Conservation (phyloP, 2,888 invertebrate species). For the Eugnorisma glareosa region DNA sequence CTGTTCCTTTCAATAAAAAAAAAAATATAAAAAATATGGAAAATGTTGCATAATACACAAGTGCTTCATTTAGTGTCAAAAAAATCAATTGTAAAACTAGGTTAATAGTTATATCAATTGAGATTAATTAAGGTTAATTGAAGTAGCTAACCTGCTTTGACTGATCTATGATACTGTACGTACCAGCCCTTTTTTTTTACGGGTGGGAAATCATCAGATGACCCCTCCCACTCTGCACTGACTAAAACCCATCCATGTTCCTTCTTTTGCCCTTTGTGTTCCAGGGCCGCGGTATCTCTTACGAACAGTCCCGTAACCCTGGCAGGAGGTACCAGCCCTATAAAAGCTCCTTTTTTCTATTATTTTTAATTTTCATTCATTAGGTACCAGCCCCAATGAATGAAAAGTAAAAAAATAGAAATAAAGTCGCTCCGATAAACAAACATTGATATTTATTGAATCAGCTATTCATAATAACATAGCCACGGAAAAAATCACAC, state of each 20-base stretch:
- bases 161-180: not conserved
- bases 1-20: no score
- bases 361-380: no score
- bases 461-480: not conserved
- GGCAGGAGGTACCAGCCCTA: not conserved
- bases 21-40: no score
- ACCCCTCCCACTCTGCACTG: no score
- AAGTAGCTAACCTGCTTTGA: slow-evolving; percentile 5
- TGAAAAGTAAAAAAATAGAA: not conserved
- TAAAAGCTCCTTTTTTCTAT: no score
- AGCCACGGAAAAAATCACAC: not conserved
- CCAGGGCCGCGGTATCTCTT: no score
- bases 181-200: not conserved
- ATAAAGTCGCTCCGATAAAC: not conserved
- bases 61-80: not conserved
- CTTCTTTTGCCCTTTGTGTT: no score
- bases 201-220: no score
- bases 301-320: no score
- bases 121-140: slow-evolving; percentile 32
- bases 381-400: not conserved
- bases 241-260: no score
- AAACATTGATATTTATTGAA: not conserved
- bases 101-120: slow-evolving; percentile 28
- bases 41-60: not conserved
- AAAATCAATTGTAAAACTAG: slow-evolving; percentile 15